Evolutionary conservation across 2,113 vertebrate genomes (phyloP).

Genomic region (Sminthopsis crassicaudata): DNA sequence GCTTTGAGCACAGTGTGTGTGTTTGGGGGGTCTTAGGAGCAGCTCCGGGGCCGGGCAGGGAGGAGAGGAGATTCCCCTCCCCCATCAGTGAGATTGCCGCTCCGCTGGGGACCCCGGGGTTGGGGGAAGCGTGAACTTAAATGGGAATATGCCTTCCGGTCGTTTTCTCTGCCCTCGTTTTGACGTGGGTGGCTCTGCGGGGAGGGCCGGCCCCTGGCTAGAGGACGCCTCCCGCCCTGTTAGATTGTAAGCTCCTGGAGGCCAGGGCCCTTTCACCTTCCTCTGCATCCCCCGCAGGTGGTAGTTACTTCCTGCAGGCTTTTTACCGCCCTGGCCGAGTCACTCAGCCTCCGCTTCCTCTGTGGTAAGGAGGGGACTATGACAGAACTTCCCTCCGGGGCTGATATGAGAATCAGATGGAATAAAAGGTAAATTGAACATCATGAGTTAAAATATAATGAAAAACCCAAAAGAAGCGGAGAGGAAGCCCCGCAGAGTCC

Average conservation of each 20-base stretch:
- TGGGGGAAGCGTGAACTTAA: neutral
- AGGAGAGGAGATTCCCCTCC: constrained; percentile 25
- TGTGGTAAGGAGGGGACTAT: neutral
- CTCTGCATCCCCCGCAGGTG: too few species aligned
- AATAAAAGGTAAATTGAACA: neutral
- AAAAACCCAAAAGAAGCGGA: neutral
- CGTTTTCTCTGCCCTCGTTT: neutral
- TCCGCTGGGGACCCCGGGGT: constrained; percentile 71
- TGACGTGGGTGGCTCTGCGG: neutral
- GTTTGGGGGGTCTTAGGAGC: too few species aligned
- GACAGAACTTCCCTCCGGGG: too few species aligned
- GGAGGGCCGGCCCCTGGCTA: too few species aligned
- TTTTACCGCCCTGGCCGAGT: neutral
- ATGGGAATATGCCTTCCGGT: too few species aligned
- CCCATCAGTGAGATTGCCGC: constrained; percentile 4
- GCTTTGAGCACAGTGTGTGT: too few species aligned
- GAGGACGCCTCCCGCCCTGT: too few species aligned
- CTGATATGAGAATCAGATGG: neutral
- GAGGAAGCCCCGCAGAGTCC: neutral
- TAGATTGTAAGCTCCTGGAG: too few species aligned
- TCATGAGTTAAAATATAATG: neutral
- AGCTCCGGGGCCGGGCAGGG: neutral
- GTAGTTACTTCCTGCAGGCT: too few species aligned
- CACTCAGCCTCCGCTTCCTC: too few species aligned
- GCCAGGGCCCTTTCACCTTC: too few species aligned